Evolutionary conservation across 2,888 invertebrate genomes (phyloP), one percentile per base, ranked within the genome.

Genomic region (Drosophila aldrichi): DNA sequence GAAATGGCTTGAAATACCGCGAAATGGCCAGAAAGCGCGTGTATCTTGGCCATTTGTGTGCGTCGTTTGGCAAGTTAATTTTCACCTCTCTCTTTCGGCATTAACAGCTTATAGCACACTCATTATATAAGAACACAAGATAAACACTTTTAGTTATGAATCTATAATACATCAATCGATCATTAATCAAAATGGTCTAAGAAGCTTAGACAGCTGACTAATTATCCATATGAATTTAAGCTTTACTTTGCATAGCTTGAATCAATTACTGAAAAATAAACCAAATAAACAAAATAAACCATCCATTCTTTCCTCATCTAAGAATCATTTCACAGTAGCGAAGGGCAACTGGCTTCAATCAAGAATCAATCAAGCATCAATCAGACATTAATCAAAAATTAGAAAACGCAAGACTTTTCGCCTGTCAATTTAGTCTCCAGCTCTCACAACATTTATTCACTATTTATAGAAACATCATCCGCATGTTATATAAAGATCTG

Each of bases 401-500:
- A 10, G 32, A 10, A 32, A 32, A 10, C 32, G 32, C 10, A 32
- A 3, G 32, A 9, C 10, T 32, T 32, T 32, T 32, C 9, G 32
- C 32, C 10, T 32, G 10, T 12, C 10, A 32, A 0, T 49, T 49
- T 2, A 7, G 20, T 49, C 32, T 20, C 8, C 49, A 34, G 0
- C 60, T 3, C 36, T 52, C 36, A n/a, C 36, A 10, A n/a, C 36
- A n/a, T 56, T 62, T 36, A 29, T 14, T 32, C 29, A 29, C 29
- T 34, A 34, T 20, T 52, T 52, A 9, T 8, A 52, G 10, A 10
- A 29, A 25, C 5, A 34, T 14, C 36, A 52, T 14, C 44, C 59
- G 55, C 25, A 43, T 49, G 46, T 88, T 88, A 84, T 71, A 66
- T 88, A 88, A 88, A 75, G 75, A 88, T 62, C 38, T 40, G 43